Base-by-base conservation (phyloP, 2,797 vertebrate genomes). In the Pagetopsis macropterus region DNA sequence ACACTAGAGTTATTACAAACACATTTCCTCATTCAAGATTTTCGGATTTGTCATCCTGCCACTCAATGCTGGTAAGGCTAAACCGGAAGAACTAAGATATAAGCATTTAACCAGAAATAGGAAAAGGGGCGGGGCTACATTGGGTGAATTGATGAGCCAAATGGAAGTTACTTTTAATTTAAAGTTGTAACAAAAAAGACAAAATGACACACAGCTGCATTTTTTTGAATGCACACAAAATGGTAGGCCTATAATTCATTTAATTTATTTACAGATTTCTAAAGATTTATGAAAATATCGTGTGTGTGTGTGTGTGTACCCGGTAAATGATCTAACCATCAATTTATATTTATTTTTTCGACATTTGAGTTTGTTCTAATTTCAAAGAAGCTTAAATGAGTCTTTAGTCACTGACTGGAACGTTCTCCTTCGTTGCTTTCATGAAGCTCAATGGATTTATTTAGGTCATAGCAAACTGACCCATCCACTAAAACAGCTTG, bases 401-500 rank as follows among this genome's bases (percentile, higher is more conserved):
- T 33, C 4, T 7, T 52, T 8, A 1, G 5, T 61, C 27, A n/a
- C 31, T 63, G 12, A 33, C 17, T 71, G 27, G 27, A 27, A 27
- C 27, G 4, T 27, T 27, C 4, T 27, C 27, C 27, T 5, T 27
- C 27, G 4, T 27, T 27, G 27, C 27, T 27, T 60, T 72, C 14
- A 27, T 15, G 14, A 67, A 76, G 13, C 19, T 54, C 44, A 55
- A 12, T 45, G 33, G 14, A 69, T 33, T 40, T n/a, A 45, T 43
- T 8, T 67, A n/a, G n/a, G 43, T 41, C 5, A 9, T 65, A 27
- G 27, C 14, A 31, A 27, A 41, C 40, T 54, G 31, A 13, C 52
- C 16, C 57, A 17, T 51, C 21, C 5, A 40, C 61, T 75, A 16
- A 68, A 74, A 48, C 33, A 44, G 23, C 51, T 21, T 3, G 13